phyloP scores from a whole-genome alignment of 53 echinoderm and acorn worm species.

The Arbacia lixula region DNA sequence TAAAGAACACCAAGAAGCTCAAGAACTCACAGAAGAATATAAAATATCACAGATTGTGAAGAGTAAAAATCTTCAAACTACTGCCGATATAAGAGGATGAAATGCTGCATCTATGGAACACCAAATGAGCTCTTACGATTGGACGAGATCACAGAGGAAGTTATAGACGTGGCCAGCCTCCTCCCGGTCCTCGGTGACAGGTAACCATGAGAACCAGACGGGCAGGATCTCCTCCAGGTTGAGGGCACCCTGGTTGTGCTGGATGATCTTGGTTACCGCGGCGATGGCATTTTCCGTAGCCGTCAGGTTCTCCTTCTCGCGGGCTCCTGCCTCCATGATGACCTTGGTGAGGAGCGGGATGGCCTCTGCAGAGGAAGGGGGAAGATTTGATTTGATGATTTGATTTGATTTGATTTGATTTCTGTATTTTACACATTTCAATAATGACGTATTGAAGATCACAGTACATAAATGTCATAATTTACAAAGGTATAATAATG shows the following conservation, averaged over 20 bases:
- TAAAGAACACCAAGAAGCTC: too few relatives aligned
- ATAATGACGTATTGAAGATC: too few relatives aligned
- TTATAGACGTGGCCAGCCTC: conserved; percentile 88
- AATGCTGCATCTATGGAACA: too few relatives aligned
- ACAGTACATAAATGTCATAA: too few relatives aligned
- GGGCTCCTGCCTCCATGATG: conserved; percentile 72
- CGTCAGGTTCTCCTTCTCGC: conserved; percentile 79
- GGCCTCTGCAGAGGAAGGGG: conserved; percentile 82
- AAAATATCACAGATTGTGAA: too few relatives aligned
- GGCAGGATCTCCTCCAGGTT: conserved; percentile 84
- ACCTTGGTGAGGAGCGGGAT: conserved; percentile 70
- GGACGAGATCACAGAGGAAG: conserved; percentile 90
- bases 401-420: too few relatives aligned
- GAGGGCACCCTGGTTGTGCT: conserved; percentile 76
- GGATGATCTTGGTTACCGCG: conserved; percentile 91
- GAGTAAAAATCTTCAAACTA: not conserved
- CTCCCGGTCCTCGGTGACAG: conserved; percentile 90
- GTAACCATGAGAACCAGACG: conserved; percentile 94
- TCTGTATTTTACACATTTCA: too few relatives aligned
- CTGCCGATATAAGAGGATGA: not conserved
- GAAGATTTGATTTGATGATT: too few relatives aligned
- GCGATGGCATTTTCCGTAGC: conserved; percentile 98
- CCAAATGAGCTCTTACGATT: conserved; percentile 73
- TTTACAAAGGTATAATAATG: too few relatives aligned
- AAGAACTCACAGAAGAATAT: too few relatives aligned